A percentile compares a stretch with the other conserved stretches of the same genome.
phyloP scores from a whole-genome alignment of 2,888 invertebrate species.

The Pachycephus smyrnensis region DNA sequence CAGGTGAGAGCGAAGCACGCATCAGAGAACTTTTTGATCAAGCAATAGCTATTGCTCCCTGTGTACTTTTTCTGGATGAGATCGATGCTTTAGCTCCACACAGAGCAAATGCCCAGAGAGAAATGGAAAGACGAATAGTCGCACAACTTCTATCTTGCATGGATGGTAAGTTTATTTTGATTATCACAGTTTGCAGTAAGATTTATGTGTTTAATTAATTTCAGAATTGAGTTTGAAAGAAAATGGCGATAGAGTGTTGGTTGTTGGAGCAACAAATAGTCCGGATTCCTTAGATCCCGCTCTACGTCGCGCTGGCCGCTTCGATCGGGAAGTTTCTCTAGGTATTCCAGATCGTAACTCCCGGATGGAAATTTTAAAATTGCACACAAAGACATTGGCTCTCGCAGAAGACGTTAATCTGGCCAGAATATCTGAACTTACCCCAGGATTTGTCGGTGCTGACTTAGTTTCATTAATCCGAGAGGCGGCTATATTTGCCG shows the following conservation, averaged over 20 bases:
- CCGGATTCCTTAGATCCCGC: constrained; percentile 94
- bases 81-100: constrained; percentile 95
- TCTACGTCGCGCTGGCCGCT: constrained; percentile 89
- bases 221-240: constrained; percentile 69
- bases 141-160: constrained; percentile 91
- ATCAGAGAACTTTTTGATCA: constrained; percentile 92
- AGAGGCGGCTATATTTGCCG: constrained; percentile 90
- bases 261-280: constrained; percentile 96
- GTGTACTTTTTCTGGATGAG: constrained; percentile 95
- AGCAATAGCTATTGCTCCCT: constrained; percentile 80
- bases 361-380: constrained; percentile 81
- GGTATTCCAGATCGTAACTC: constrained; percentile 92
- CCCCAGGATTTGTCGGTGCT: constrained; percentile 97
- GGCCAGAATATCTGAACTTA: constrained; percentile 80
- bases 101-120: constrained; percentile 89
- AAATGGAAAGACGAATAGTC: constrained; percentile 97
- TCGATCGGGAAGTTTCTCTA: constrained; percentile 92
- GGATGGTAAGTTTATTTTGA: constrained; percentile 74
- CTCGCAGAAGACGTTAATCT: constrained; percentile 80
- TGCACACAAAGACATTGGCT: constrained; percentile 78
- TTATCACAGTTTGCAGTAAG: not conserved
- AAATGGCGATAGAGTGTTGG: constrained; percentile 76
- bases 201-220: not conserved
- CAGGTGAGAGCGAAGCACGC: constrained; percentile 95
- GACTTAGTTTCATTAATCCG: constrained; percentile 89